Evolutionary conservation across 2,888 invertebrate species (phyloP).

Genomic region (Ophonus ardosiacus): DNA sequence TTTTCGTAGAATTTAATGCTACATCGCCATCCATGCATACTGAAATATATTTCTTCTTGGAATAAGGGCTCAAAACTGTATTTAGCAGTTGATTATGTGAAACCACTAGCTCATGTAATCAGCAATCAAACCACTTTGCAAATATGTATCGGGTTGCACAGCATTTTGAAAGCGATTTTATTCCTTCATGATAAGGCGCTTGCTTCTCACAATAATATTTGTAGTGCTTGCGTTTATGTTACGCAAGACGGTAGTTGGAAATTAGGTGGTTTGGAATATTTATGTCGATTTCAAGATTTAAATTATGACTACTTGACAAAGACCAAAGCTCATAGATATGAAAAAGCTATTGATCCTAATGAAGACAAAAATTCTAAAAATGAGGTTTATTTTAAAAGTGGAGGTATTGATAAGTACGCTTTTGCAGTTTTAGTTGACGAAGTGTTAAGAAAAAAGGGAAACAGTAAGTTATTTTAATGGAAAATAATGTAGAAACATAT

Average conservation of each 20-base stretch:
- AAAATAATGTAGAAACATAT: neutral
- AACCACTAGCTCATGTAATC: conserved; percentile 84
- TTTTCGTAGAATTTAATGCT: conserved; percentile 87
- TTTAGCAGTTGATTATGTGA: conserved; percentile 89
- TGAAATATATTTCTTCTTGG: conserved; percentile 90
- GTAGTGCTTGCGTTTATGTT: conserved; percentile 88
- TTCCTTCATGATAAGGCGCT: conserved; percentile 91
- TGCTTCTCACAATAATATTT: conserved; percentile 91
- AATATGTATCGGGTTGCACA: conserved; percentile 88
- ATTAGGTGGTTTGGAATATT: conserved; percentile 90
- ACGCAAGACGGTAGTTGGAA: conserved; percentile 92
- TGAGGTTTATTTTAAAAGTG: conserved; percentile 73
- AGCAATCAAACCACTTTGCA: conserved; percentile 85
- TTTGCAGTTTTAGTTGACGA: conserved; percentile 87
- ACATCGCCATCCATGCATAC: conserved; percentile 91
- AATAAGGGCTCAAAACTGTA: conserved; percentile 85
- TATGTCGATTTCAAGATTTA: conserved; percentile 84
- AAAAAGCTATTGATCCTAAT: conserved; percentile 84
- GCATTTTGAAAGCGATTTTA: conserved; percentile 87
- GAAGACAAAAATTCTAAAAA: conserved; percentile 79
- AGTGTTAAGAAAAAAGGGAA: conserved; percentile 80
- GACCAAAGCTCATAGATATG: conserved; percentile 82
- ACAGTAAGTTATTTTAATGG: conserved; percentile 40
- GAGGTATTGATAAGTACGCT: conserved; percentile 86
- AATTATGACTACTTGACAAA: conserved; percentile 82